Conservation (phyloP, 2,888 invertebrate species). For the Xylota sylvarum region DNA sequence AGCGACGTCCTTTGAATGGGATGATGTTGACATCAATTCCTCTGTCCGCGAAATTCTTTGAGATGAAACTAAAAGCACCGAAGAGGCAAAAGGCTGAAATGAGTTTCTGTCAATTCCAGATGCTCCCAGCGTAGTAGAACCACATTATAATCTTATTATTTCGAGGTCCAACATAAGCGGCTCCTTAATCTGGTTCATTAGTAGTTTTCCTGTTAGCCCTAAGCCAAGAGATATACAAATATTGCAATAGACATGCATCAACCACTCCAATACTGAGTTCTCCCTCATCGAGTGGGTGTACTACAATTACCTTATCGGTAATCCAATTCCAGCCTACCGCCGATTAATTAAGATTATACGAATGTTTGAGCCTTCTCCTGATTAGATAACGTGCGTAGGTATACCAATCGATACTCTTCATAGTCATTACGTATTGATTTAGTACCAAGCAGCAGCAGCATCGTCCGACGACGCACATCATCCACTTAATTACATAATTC, state of each 20-base stretch:
- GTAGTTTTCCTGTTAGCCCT: not conserved
- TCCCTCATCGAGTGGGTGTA: not conserved
- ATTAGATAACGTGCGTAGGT: constrained; percentile 19
- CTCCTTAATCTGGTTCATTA: not conserved
- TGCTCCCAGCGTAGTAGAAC: not conserved
- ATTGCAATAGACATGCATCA: constrained; percentile 3
- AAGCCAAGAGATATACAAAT: not conserved
- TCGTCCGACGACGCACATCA: not conserved
- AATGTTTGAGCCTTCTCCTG: not conserved
- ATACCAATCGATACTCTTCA: not conserved
- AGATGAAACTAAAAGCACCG: not conserved
- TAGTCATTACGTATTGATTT: constrained; percentile 22
- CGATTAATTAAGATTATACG: constrained; percentile 43
- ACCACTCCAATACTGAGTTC: no score
- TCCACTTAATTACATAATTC: constrained; percentile 64
- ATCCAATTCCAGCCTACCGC: constrained; percentile 27
- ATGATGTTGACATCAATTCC: constrained; percentile 1
- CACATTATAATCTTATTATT: not conserved
- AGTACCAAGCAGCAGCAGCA: not conserved
- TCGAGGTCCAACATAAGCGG: not conserved
- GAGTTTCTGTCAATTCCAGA: not conserved
- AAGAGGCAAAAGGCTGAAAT: not conserved
- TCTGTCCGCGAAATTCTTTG: constrained; percentile 10
- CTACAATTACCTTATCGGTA: constrained; percentile 11
- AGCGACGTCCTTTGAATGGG: not conserved